Base-by-base conservation (phyloP, 2,888 invertebrate species). In the Schrankia costaestrigalis region DNA sequence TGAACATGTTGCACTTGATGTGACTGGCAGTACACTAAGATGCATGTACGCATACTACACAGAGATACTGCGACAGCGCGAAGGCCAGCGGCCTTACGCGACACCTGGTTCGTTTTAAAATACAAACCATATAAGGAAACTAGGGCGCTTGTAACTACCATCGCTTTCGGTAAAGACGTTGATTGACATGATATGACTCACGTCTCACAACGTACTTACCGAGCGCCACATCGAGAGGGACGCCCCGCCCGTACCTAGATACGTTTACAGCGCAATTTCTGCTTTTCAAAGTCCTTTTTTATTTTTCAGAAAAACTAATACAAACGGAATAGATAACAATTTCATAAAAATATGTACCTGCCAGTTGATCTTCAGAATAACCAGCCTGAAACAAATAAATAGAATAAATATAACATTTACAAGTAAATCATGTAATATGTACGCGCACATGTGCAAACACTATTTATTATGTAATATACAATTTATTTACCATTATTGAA, bases 341-440 rank as follows among this genome's bases (percentile, higher is more conserved):
- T 21, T 21, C 12, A 23, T 6, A 25, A n/a, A n/a, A 25, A 3
- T 65, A 93, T 94, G 94, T 89, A 96, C 96, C 96, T 80, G 95
- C 95, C 89, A 96, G 91, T 90, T 96, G 96, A 89, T 96, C 96
- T 89, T 96, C 96, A 25, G 94, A 92, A 84, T 95, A 96, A 72
- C 94, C 94, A 67, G 94, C 95, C 96, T 95, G 90, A 25, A 55
- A 55, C 32, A 52, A 46, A 19, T 12, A 32, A 23, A 23, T 5
- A 23, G 11, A 5, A 21, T 11, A n/a, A 23, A 11, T 23, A 18
- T n/a, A n/a, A n/a, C n/a, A n/a, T n/a, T n/a, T n/a, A n/a, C n/a
- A n/a, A n/a, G n/a, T n/a, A n/a, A n/a, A n/a, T n/a, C n/a, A n/a
- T n/a, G n/a, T n/a, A n/a, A n/a, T n/a, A n/a, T n/a, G n/a, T n/a